Conservation (phyloP, 2,888 invertebrate species). For the Euphydryas editha region DNA sequence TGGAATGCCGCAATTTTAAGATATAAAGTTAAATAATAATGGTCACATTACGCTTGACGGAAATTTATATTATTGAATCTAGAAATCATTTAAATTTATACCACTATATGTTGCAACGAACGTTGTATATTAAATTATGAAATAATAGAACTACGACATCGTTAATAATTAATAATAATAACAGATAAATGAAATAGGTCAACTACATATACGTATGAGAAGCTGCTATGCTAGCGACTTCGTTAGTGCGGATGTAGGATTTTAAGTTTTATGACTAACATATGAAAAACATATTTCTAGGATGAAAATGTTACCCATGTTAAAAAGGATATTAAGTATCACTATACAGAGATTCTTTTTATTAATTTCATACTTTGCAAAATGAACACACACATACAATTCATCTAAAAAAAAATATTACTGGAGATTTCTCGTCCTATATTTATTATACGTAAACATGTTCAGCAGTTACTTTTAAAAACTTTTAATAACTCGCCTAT, state of each 20-base stretch:
- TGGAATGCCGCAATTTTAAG: background rate
- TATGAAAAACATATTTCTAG: background rate
- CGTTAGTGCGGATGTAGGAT: constrained; percentile 5
- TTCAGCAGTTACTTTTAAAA: no score
- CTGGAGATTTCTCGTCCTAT: no score
- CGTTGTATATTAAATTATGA: background rate
- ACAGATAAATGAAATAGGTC: background rate
- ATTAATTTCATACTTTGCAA: background rate
- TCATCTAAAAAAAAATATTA: no score
- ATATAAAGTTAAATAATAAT: constrained; percentile 10
- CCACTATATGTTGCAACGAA: background rate
- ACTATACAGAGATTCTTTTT: background rate
- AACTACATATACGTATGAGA: background rate
- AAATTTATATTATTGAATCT: background rate
- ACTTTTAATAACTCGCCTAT: no score
- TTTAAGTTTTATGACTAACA: background rate
- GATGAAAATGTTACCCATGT: background rate
- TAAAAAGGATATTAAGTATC: background rate
- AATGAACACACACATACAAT: no score
- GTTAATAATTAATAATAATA: no score
- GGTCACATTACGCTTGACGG: background rate
- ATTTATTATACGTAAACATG: no score
- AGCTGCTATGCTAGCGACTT: background rate
- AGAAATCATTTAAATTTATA: background rate
- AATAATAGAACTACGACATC: background rate